Evolutionary conservation across 1,140 invertebrate species (phyloP).

Genomic region (Trigoniulus corallinus): DNA sequence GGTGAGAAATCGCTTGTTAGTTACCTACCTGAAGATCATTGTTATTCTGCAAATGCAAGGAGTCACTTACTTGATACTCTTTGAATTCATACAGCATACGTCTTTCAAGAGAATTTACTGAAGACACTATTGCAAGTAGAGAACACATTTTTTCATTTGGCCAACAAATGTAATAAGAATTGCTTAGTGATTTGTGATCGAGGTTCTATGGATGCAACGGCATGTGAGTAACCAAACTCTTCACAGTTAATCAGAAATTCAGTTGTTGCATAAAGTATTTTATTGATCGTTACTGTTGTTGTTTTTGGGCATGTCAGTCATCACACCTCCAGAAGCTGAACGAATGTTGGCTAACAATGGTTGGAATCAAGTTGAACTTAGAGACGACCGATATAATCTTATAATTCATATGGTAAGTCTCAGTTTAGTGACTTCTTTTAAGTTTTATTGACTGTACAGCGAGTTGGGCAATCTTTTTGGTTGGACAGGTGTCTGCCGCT

Average conservation of each 20-base stretch:
- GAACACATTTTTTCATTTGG: slow-evolving; percentile 89
- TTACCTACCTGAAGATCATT: slow-evolving; percentile 1
- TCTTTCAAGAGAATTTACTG: slow-evolving; percentile 94
- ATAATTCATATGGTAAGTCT: slow-evolving; percentile 65
- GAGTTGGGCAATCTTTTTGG: neutral
- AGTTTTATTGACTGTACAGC: neutral
- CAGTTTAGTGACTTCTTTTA: too few species aligned
- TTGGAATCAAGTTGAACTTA: slow-evolving; percentile 84
- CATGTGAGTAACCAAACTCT: slow-evolving; percentile 65
- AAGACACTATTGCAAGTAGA: slow-evolving; percentile 97
- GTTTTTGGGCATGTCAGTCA: too few species aligned
- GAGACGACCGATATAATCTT: slow-evolving; percentile 94
- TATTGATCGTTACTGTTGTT: too few species aligned
- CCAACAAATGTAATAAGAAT: slow-evolving; percentile 63
- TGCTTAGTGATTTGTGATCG: slow-evolving; percentile 97
- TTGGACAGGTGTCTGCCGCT: slow-evolving; percentile 69
- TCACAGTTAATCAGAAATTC: too few species aligned
- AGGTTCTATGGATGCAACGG: slow-evolving; percentile 93
- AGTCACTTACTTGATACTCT: neutral
- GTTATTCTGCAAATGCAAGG: neutral
- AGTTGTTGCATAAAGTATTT: too few species aligned
- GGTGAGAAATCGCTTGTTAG: slow-evolving; percentile 35
- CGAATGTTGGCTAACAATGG: slow-evolving; percentile 66
- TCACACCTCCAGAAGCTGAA: slow-evolving; percentile 82
- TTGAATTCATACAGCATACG: slow-evolving; percentile 49